Conservation (phyloP, 2,797 vertebrate species). For the Pteropus rufus region DNA sequence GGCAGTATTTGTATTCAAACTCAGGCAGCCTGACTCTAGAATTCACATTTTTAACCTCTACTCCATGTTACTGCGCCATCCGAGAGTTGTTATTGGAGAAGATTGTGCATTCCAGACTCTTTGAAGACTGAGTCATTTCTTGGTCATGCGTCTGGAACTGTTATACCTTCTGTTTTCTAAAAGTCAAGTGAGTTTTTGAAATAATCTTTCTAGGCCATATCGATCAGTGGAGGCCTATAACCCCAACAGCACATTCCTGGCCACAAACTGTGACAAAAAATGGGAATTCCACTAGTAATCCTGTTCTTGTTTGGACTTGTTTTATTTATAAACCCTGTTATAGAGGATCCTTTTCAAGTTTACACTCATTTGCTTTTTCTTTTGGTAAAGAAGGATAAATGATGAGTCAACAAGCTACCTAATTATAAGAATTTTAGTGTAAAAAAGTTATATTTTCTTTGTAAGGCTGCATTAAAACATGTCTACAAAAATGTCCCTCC, state of each 20-base stretch:
- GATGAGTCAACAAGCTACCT: neutral
- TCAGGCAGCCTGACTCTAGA: neutral
- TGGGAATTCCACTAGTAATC: neutral
- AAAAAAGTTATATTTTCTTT: neutral
- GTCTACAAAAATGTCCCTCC: neutral
- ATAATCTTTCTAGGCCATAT: neutral
- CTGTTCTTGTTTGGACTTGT: neutral
- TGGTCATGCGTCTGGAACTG: neutral
- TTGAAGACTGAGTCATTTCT: neutral
- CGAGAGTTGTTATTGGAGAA: neutral
- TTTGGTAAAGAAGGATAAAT: neutral
- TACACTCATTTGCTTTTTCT: neutral
- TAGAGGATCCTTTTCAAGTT: neutral
- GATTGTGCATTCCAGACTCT: neutral
- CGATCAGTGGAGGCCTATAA: neutral
- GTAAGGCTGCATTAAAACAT: slow-evolving; percentile 3
- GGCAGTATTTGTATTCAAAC: neutral
- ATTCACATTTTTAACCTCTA: neutral
- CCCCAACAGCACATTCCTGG: neutral
- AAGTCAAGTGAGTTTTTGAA: neutral
- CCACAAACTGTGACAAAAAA: neutral
- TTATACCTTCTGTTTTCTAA: neutral
- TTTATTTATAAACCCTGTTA: neutral
- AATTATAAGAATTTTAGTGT: slow-evolving; percentile 28
- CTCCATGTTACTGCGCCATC: neutral